Percentiles rank a stretch among this genome's conserved stretches.
Conservation (phyloP, 2,888 invertebrate species). For the Nephrotoma appendiculata region DNA sequence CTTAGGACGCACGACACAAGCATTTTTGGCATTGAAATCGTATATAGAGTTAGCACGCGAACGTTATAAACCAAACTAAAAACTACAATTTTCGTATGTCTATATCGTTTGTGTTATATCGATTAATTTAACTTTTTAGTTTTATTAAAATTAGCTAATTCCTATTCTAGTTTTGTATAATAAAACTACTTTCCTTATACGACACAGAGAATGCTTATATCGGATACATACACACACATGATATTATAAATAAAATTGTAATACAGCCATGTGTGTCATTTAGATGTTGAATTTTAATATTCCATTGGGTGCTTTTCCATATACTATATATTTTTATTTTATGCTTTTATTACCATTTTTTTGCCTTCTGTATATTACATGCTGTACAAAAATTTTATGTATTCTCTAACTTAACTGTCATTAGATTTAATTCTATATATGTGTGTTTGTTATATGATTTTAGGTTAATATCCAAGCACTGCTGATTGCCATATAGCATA, state of each 20-base stretch:
- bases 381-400: not conserved
- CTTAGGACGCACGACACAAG: not conserved
- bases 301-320: not conserved
- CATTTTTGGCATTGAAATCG: not conserved
- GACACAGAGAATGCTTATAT: not conserved
- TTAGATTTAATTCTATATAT: not conserved
- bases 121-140: not conserved
- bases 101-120: not conserved
- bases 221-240: not conserved
- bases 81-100: not conserved
- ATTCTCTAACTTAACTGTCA: not conserved
- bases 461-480: not conserved
- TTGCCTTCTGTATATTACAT: not conserved
- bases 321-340: not conserved
- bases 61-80: not conserved
- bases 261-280: not conserved
- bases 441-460: not conserved
- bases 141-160: not conserved
- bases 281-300: not conserved
- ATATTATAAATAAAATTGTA: not conserved
- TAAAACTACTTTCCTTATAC: not conserved
- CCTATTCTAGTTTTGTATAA: not conserved
- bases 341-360: not conserved
- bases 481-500: not conserved
- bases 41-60: not conserved